Percentiles rank a stretch among this genome's conserved stretches.
phyloP scores from a whole-genome alignment of 2,113 vertebrate genomes.

The Python bivittatus region DNA sequence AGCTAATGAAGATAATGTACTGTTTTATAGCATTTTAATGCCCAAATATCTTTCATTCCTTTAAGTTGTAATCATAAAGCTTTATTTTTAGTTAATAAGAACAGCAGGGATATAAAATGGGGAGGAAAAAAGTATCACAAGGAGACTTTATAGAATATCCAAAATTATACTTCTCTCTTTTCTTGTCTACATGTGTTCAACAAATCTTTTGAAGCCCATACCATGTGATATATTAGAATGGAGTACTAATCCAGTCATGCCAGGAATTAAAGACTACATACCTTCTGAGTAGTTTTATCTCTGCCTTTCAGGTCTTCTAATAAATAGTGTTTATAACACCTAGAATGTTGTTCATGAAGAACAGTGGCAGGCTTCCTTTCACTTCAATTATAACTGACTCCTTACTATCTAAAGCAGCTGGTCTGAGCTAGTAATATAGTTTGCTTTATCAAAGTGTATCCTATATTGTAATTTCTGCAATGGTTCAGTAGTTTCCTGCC shows the following conservation, averaged over 20 bases:
- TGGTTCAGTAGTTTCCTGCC: neutral
- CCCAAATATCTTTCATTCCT: neutral
- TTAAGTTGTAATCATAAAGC: neutral
- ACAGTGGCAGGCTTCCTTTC: neutral
- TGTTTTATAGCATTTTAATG: neutral
- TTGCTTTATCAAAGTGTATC: neutral
- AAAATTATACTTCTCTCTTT: neutral
- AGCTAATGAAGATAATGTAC: neutral
- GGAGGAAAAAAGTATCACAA: neutral
- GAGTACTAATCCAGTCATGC: neutral
- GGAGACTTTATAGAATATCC: neutral
- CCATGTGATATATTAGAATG: slow-evolving; percentile 4
- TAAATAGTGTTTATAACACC: neutral
- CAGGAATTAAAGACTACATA: neutral
- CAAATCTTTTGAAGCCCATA: neutral
- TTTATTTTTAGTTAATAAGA: neutral
- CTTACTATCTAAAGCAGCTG: neutral
- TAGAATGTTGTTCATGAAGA: neutral
- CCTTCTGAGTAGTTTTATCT: neutral
- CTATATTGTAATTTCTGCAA: neutral
- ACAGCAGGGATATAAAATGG: neutral
- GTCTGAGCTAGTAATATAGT: neutral
- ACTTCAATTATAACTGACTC: neutral
- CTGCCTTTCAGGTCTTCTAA: neutral
- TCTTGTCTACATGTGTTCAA: neutral